Base-by-base conservation (phyloP, 2,113 vertebrate species). In the Psammodynastes pulverulentus region DNA sequence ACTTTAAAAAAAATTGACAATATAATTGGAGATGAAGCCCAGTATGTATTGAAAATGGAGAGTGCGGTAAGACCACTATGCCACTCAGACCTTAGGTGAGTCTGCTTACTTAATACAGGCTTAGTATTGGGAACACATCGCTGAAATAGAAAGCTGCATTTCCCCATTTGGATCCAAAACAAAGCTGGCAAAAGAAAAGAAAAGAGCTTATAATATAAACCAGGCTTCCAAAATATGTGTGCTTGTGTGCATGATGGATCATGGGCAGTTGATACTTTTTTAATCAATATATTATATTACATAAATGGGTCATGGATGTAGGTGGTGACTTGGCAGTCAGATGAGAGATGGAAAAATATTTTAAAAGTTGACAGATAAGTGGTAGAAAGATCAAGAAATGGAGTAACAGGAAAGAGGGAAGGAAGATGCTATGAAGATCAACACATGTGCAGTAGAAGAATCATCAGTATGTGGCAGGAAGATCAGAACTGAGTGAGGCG, bases 111-210 rank as follows among this genome's bases (percentile, higher is more conserved):
- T 67, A 67, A 67, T n/a, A 13, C 1, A 29, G 26, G 4, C 12
- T 15, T 67, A 34, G 29, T n/a, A 67, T 34, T 67, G 62, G 29
- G 5, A 67, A 67, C 12, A 13, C 29, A n/a, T 67, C 29, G 15
- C 26, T 67, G 58, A n/a, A 67, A 67, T 67, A n/a, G 58, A 67
- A 67, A 9, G 12, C 12, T 67, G n/a, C 12, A n/a, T 67, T 67
- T n/a, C 29, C 58, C 29, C 29, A n/a, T 67, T 15, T 67, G 58
- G 12, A 67, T 67, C 58, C 12, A n/a, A 67, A 67, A 67, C 58
- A 29, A 29, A 10, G 58, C 10, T 10, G 0, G 4, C 26, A n/a
- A 62, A 10, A 12, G 26, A 3, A 10, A 9, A n/a, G 12, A 1
- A 12, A 67, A 67, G 58, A 67, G 0, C 29, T 67, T n/a, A 67